A percentile compares a stretch with the other conserved stretches of the same genome.
Evolutionary conservation across 1,140 invertebrate species (phyloP).

Genomic region (Drosophila kurseongensis): DNA sequence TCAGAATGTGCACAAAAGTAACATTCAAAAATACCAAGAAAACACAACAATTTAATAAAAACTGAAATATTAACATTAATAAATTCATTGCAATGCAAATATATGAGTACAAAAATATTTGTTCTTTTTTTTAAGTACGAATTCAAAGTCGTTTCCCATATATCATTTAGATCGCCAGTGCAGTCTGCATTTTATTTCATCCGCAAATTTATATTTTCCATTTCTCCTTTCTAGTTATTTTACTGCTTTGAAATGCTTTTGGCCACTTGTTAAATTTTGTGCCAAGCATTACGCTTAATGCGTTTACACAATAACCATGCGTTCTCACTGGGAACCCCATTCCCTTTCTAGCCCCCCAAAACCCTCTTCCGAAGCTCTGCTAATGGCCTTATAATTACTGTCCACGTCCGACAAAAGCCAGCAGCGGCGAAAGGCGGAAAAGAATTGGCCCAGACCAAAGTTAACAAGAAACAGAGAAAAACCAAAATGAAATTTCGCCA

Average conservation of each 20-base stretch:
- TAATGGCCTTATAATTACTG: slow-evolving; percentile 82
- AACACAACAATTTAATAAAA: too few relatives aligned
- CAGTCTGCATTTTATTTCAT: background rate
- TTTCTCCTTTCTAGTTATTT: background rate
- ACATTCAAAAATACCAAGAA: too few relatives aligned
- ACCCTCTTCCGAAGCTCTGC: slow-evolving; percentile 45
- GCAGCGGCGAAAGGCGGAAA: slow-evolving; percentile 50
- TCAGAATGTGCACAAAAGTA: too few relatives aligned
- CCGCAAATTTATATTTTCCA: background rate
- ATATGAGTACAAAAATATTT: background rate
- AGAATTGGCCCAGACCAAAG: slow-evolving; percentile 51
- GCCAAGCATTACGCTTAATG: slow-evolving; percentile 76
- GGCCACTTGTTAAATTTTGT: slow-evolving; percentile 70
- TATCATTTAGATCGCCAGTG: background rate
- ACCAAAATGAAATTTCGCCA: slow-evolving; percentile 29
- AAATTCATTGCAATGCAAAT: too few relatives aligned
- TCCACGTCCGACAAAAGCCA: slow-evolving; percentile 60
- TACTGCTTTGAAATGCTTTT: slow-evolving; percentile 10
- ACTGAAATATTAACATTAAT: too few relatives aligned
- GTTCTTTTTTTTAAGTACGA: background rate
- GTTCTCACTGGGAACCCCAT: slow-evolving; percentile 8
- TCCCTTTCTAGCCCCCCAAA: background rate
- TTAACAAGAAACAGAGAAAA: slow-evolving; percentile 47
- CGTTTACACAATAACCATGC: slow-evolving; percentile 81
- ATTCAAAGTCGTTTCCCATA: too few relatives aligned